Conservation (phyloP, 1,140 invertebrate genomes). For the Aporrectodea caliginosa region DNA sequence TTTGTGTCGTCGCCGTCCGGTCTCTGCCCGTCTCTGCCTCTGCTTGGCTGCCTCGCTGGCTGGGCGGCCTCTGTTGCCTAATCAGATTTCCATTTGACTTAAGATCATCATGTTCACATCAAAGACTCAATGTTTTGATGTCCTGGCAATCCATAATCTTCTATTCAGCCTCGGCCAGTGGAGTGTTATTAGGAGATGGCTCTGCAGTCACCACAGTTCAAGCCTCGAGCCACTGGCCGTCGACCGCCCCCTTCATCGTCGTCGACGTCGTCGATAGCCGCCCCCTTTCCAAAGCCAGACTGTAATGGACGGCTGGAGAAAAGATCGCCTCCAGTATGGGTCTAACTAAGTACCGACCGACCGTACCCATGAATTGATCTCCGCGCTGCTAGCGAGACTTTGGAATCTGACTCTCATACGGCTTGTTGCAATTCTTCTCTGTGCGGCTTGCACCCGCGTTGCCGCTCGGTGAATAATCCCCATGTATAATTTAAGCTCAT, state of each 20-base stretch:
- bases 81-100: not conserved
- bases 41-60: no score
- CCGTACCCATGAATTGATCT: slow-evolving; percentile 1
- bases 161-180: not conserved
- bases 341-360: not conserved
- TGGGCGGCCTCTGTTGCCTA: not conserved
- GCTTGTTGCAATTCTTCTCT: no score
- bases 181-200: not conserved
- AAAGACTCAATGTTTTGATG: not conserved
- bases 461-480: no score
- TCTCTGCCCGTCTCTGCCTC: no score
- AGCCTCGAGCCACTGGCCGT: not conserved
- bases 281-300: not conserved
- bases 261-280: no score
- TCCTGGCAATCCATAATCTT: not conserved
- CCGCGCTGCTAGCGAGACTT: not conserved
- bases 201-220: not conserved
- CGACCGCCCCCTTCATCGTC: no score
- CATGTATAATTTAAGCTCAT: no score
- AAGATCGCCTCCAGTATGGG: not conserved
- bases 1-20: no score
- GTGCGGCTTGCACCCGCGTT: no score
- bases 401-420: no score
- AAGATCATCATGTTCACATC: not conserved
- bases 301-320: not conserved